These are phyloP conservation scores for Gallinago nigripennis DNA, from an alignment of 2,797 vertebrate genomes.

Conservation along the genomic window DNA sequence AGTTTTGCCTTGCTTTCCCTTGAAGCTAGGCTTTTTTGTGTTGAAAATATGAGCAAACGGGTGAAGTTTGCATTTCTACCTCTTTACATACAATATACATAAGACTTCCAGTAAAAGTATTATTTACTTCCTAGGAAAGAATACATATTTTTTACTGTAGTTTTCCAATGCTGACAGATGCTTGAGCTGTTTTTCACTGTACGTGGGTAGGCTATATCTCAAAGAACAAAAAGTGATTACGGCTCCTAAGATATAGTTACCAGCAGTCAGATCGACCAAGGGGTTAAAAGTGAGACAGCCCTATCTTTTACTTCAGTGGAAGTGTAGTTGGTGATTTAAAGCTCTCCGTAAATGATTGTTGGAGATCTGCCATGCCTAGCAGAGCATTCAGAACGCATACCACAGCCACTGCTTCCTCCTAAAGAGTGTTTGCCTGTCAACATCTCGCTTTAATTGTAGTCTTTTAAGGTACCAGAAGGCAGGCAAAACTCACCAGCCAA, in stretches of 20 bases:
- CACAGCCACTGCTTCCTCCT: constrained; percentile 42
- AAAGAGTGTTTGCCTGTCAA: not conserved
- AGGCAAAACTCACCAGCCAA: not conserved
- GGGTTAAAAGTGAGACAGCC: constrained; percentile 70
- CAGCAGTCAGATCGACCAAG: not conserved
- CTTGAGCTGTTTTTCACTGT: not conserved
- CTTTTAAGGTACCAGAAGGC: not conserved
- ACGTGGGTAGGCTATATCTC: not conserved
- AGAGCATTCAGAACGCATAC: constrained; percentile 23
- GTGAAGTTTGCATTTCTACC: not conserved
- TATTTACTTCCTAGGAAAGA: not conserved
- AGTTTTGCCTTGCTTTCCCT: not conserved
- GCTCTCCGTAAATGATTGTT: constrained; percentile 78
- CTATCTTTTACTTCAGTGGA: constrained; percentile 53
- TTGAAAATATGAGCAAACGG: not conserved
- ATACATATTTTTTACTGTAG: not conserved
- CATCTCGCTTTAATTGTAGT: not conserved
- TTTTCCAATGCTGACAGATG: not conserved
- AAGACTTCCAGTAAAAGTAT: not conserved
- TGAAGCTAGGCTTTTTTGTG: not conserved
- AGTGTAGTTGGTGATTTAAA: constrained; percentile 69
- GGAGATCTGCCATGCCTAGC: constrained; percentile 65
- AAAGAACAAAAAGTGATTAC: not conserved
- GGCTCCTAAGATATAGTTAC: not conserved
- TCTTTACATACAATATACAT: not conserved